Evolutionary conservation across 2,113 vertebrate genomes (phyloP).

Genomic region (Sarotherodon lohbergeri): DNA sequence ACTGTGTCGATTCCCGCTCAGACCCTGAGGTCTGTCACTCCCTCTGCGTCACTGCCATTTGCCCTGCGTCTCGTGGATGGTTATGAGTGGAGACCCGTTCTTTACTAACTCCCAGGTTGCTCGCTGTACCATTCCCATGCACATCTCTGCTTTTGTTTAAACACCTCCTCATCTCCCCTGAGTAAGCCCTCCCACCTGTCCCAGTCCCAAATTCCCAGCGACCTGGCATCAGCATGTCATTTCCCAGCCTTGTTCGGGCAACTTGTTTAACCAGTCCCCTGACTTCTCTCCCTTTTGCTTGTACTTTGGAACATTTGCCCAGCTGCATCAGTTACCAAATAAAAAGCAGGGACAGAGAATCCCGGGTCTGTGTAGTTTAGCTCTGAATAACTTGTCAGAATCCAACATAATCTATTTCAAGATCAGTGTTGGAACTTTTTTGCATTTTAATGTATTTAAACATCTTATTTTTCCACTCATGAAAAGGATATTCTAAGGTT

Average conservation of each 20-base stretch:
- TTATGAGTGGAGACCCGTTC: not conserved
- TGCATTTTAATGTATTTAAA: not conserved
- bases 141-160: not conserved
- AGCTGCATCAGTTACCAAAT: not conserved
- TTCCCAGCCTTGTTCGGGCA: not conserved
- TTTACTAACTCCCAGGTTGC: not conserved
- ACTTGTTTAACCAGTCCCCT: not conserved
- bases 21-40: not conserved
- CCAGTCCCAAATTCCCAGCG: not conserved
- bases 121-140: rapidly evolving
- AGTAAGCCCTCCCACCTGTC: not conserved
- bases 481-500: not conserved
- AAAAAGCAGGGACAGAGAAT: not conserved
- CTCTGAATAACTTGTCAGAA: not conserved
- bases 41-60: not conserved
- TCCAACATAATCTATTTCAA: not conserved
- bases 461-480: not conserved
- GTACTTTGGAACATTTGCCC: not conserved
- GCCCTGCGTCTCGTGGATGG: not conserved
- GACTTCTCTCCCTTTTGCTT: not conserved
- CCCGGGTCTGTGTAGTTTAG: not conserved
- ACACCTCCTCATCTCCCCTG: not conserved
- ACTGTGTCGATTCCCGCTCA: rapidly evolving
- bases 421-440: not conserved
- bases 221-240: not conserved